Conservation (phyloP, 1,140 invertebrate species). For the Orius laevigatus region DNA sequence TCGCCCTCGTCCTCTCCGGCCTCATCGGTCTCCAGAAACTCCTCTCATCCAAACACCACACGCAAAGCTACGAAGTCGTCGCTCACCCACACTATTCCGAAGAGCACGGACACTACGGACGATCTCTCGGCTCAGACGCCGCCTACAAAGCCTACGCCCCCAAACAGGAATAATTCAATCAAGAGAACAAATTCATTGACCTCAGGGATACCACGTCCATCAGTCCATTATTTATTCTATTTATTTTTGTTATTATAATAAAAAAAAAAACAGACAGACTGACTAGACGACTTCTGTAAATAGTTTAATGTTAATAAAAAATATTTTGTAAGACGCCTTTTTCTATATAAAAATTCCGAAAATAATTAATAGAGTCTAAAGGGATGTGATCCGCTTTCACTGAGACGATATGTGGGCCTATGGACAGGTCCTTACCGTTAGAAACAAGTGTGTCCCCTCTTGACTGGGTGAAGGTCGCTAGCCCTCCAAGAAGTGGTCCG, state of each 20-base stretch:
- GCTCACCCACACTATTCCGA: constrained; percentile 45
- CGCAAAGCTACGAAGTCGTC: constrained; percentile 54
- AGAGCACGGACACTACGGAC: constrained; percentile 39
- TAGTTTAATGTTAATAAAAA: constrained; percentile 11
- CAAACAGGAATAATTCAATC: constrained; percentile 8
- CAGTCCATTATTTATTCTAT: constrained; percentile 10
- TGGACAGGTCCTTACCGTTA: no score
- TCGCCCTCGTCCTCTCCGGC: constrained; percentile 54
- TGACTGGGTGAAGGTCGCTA: background rate
- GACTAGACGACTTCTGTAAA: constrained; percentile 13
- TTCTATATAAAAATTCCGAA: background rate
- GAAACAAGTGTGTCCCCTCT: no score
- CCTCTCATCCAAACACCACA: constrained; percentile 42
- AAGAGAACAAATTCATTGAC: background rate
- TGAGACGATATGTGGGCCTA: no score
- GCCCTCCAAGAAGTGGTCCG: background rate
- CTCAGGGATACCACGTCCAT: constrained; percentile 6
- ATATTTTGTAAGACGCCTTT: constrained; percentile 5
- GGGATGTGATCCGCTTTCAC: no score
- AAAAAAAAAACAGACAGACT: constrained; percentile 6
- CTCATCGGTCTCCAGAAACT: constrained; percentile 65
- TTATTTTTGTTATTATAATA: constrained; percentile 7
- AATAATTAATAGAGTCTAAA: no score
- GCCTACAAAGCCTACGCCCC: constrained; percentile 40
- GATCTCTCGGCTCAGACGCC: constrained; percentile 37